These are phyloP conservation scores for Podarcis siculus DNA, from an alignment of 2,797 vertebrate species.

Conservation along the genomic window DNA sequence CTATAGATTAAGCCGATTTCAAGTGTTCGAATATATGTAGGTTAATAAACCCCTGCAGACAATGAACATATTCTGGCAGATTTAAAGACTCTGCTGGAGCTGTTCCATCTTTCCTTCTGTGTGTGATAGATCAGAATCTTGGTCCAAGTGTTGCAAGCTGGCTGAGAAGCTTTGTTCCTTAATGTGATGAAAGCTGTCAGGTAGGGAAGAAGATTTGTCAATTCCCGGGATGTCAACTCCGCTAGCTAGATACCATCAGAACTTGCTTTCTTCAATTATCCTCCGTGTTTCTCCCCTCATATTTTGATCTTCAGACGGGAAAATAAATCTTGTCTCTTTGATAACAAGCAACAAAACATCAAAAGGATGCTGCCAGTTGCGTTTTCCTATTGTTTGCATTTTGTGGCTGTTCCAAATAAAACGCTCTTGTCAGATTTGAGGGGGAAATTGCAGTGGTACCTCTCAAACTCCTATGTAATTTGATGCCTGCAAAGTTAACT, in stretches of 20 bases:
- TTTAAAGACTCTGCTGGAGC: constrained; percentile 38
- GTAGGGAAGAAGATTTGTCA: constrained; percentile 53
- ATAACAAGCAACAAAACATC: constrained; percentile 39
- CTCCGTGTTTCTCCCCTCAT: constrained; percentile 41
- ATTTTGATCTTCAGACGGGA: constrained; percentile 57
- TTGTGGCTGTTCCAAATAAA: not conserved
- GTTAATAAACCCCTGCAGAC: not conserved
- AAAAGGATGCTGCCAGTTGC: constrained; percentile 9
- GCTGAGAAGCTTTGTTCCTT: constrained; percentile 45
- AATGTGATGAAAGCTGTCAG: constrained; percentile 55
- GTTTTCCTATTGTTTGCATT: constrained; percentile 36
- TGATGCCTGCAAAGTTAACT: constrained; percentile 26
- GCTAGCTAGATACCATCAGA: constrained; percentile 35
- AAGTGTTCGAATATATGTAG: constrained; percentile 24
- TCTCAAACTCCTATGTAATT: not conserved
- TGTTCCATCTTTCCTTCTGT: not conserved
- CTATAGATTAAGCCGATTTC: not conserved
- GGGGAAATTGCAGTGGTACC: not conserved
- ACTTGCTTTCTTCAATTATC: constrained; percentile 59
- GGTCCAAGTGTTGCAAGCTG: constrained; percentile 25
- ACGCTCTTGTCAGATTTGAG: not conserved
- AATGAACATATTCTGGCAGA: constrained; percentile 23
- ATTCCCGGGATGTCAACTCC: constrained; percentile 9
- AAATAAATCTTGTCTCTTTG: constrained; percentile 54
- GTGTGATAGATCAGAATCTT: constrained; percentile 50